These are phyloP conservation scores for Thaumetopoea pityocampa DNA, from an alignment of 1,140 invertebrate species.

Conservation along the genomic window DNA sequence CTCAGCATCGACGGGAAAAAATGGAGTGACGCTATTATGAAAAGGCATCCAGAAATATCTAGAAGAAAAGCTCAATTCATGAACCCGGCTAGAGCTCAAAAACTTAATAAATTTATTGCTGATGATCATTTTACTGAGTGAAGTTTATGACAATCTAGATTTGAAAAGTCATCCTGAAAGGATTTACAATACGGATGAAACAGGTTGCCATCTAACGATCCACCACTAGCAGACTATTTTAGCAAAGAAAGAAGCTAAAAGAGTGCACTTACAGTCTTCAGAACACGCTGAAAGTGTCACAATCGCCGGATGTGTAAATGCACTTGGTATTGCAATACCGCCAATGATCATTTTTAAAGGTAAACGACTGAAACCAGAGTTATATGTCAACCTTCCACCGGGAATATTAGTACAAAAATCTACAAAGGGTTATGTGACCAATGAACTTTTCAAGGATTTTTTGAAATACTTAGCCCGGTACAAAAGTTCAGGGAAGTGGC, in stretches of 20 bases:
- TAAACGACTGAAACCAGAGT: conserved; percentile 39
- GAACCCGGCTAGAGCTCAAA: conserved; percentile 52
- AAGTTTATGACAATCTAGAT: conserved; percentile 24
- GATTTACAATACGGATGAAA: conserved; percentile 61
- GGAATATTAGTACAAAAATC: conserved; percentile 33
- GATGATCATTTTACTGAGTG: conserved; percentile 36
- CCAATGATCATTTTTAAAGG: conserved; percentile 40
- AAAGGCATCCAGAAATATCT: conserved; percentile 22
- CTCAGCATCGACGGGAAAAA: conserved; percentile 15
- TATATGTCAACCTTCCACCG: conserved; percentile 36
- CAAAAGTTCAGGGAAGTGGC: conserved; percentile 29
- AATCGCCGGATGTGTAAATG: conserved; percentile 47
- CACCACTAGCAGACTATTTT: too few species aligned
- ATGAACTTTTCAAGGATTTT: conserved; percentile 35
- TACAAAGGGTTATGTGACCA: conserved; percentile 42
- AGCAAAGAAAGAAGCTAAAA: too few species aligned
- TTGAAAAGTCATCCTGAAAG: conserved; percentile 26
- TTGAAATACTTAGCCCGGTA: conserved; percentile 35
- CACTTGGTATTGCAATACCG: conserved; percentile 30
- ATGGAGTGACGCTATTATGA: conserved; percentile 16
- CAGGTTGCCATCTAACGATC: conserved; percentile 47
- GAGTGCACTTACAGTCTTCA: conserved; percentile 31
- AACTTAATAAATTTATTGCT: conserved; percentile 50
- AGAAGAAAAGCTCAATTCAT: conserved; percentile 46
- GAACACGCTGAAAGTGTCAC: conserved; percentile 65